A percentile compares a stretch with the other conserved stretches of the same genome.
Conservation (phyloP, 2,113 vertebrate species). For the Hoplias malabaricus region DNA sequence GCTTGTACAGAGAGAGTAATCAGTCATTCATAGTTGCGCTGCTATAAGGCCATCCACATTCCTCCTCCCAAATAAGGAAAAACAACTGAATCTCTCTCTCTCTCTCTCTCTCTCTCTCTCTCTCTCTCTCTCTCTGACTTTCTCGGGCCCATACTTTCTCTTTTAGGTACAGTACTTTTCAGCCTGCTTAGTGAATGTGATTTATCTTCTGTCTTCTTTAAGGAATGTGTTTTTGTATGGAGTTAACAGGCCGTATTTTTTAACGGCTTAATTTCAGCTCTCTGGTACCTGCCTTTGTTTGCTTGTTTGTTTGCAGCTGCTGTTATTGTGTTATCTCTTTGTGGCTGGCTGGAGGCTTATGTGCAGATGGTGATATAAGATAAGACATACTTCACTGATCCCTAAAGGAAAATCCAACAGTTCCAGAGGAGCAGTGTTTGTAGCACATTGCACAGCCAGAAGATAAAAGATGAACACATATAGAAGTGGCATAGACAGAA, state of each 20-base stretch:
- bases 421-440: too few relatives aligned
- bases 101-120: constrained; percentile 37
- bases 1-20: constrained; percentile 53
- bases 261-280: neutral
- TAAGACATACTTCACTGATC: neutral
- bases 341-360: neutral
- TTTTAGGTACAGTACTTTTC: neutral
- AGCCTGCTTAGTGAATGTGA: neutral
- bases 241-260: neutral
- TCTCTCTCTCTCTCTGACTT: constrained; percentile 36
- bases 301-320: neutral
- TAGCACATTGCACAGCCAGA: too few relatives aligned
- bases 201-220: neutral
- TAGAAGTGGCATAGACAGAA: too few relatives aligned
- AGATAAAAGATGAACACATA: too few relatives aligned
- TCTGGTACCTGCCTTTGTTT: neutral
- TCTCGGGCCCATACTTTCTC: neutral
- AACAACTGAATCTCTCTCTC: constrained; percentile 57
- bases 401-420: neutral
- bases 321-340: neutral
- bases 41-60: constrained; percentile 60
- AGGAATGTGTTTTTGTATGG: neutral
- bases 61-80: constrained; percentile 77
- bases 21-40: constrained; percentile 66
- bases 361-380: constrained; percentile 17